Conservation (phyloP, 2,888 invertebrate genomes). For the Podotricha telesiphe region DNA sequence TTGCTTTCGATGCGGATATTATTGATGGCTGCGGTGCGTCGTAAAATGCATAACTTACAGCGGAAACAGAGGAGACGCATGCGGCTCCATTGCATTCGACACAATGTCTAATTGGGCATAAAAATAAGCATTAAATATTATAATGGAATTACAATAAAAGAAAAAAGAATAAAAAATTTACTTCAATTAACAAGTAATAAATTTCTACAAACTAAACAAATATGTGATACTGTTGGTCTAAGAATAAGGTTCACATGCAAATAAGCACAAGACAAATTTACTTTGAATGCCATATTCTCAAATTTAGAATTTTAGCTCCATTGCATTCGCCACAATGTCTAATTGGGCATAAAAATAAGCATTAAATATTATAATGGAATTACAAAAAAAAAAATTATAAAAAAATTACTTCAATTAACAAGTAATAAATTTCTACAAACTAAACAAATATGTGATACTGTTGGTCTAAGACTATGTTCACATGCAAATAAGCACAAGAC, state of each 20-base stretch:
- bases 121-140: not conserved
- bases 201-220: not conserved
- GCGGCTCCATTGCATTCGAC: slow-evolving; percentile 49
- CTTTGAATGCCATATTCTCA: slow-evolving; percentile 56
- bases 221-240: too few species aligned
- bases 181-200: not conserved
- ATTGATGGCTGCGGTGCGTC: slow-evolving; percentile 66
- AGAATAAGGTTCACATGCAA: not conserved
- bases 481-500: slow-evolving; percentile 19
- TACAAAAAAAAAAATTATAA: not conserved
- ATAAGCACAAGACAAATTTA: slow-evolving; percentile 45
- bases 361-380: too few species aligned
- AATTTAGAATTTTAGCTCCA: slow-evolving; percentile 45
- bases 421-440: not conserved
- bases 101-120: slow-evolving; percentile 66
- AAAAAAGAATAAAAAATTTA: not conserved
- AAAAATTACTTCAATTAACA: not conserved
- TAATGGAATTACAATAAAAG: too few species aligned
- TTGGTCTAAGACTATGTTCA: too few species aligned
- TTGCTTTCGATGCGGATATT: slow-evolving; percentile 63
- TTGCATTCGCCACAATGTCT: slow-evolving; percentile 61
- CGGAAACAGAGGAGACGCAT: slow-evolving; percentile 54
- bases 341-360: slow-evolving; percentile 54
- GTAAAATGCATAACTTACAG: slow-evolving; percentile 72
- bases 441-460: too few species aligned